phyloP scores from a whole-genome alignment of 2,113 vertebrate species.

The Eubucco bourcierii region DNA sequence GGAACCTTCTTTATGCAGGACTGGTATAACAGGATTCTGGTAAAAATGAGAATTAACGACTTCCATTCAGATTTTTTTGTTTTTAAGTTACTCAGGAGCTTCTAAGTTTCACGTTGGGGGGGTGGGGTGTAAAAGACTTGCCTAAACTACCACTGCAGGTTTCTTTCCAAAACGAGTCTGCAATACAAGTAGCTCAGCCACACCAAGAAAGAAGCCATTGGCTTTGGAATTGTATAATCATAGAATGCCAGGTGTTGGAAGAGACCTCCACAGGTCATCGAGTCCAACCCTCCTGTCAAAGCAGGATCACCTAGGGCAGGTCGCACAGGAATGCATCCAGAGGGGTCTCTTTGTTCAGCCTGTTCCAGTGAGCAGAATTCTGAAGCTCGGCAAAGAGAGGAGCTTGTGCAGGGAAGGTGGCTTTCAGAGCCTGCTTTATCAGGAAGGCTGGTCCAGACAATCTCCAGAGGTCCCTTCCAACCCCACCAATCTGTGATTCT shows the following conservation, averaged over 20 bases:
- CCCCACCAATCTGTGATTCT: no score
- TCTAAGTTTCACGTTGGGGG: not conserved
- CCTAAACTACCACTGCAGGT: not conserved
- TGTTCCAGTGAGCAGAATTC: not conserved
- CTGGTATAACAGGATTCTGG: not conserved
- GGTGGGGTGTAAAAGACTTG: not conserved
- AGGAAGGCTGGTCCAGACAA: no score
- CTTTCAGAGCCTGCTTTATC: no score
- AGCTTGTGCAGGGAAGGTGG: not conserved
- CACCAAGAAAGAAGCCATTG: not conserved
- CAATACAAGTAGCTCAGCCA: not conserved
- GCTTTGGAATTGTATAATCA: not conserved
- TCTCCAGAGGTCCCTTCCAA: not conserved
- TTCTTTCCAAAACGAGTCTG: not conserved
- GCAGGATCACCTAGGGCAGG: no score
- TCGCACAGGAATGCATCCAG: no score
- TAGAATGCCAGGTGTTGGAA: no score
- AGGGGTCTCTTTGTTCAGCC: no score
- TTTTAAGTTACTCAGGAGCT: not conserved
- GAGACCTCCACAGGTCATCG: no score
- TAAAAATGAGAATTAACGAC: not conserved
- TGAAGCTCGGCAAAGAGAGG: not conserved
- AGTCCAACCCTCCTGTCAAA: no score
- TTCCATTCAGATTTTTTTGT: not conserved
- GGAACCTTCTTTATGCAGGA: not conserved